Evolutionary conservation across 2,113 vertebrate species (phyloP), one percentile per base, ranked within the genome.

Genomic region (Ascaphus truei): DNA sequence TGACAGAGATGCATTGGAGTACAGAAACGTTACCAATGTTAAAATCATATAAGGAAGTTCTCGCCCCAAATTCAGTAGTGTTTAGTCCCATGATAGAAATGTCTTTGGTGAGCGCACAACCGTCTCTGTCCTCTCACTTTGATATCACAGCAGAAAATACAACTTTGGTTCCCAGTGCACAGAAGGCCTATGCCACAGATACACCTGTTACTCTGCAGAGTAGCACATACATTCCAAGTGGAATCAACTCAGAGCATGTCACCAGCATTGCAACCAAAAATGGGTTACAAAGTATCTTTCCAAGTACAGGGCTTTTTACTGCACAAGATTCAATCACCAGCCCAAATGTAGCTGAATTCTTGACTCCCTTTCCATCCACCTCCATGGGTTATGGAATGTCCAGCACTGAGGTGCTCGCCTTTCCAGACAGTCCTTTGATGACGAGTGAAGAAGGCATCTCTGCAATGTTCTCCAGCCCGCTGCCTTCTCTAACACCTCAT

Each of bases 401-500:
- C 7, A 64, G 71, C 7, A 18, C 48, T 7, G 53, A 29, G 18
- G 1, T 39, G 22, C 75, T 74, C 26, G 55, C 71, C 55, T 72
- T 82, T 65, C 81, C 71, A 12, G 64, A 74, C 0, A 72, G 47
- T 72, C 75, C 73, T 1, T 34, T 48, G 63, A 55, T 51, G 79
- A 56, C 65, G 22, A 64, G 52, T 60, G 53, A 36, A 1, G 60
- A 0, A 7, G 77, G 62, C 60, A 73, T 83, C 7, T 33, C 75
- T 13, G 62, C 85, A 15, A 74, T 77, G 29, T 74, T 79, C 75
- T 76, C 22, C 71, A 90, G 86, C 76, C 87, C 83, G 22, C 76
- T 85, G 81, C 84, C 89, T 81, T 83, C 84, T 33, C 72, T 74
- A 0, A 77, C 72, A 73, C 83, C 84, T 0, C 77, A 83, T 23